Evolutionary conservation across 2,113 vertebrate genomes (phyloP).

Genomic region (Garra rufa): DNA sequence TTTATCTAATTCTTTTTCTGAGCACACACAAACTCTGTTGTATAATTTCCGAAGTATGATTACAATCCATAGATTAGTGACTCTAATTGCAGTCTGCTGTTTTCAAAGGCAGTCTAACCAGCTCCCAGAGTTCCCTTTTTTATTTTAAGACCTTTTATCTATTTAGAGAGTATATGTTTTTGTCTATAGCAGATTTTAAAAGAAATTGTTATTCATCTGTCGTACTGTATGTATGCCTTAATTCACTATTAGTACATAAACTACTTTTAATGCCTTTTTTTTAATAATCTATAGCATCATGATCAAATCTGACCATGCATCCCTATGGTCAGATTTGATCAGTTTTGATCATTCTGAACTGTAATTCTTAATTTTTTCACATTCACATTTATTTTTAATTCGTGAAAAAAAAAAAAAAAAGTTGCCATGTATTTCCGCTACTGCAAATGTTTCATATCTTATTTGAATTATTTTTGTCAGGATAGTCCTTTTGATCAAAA

Average conservation of each 20-base stretch:
- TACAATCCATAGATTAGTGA: not conserved
- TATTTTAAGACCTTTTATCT: not conserved
- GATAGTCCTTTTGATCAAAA: not conserved
- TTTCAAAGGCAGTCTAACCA: conserved; percentile 5
- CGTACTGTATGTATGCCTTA: not conserved
- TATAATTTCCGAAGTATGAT: not conserved
- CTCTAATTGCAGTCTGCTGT: not conserved
- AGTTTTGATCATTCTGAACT: not conserved
- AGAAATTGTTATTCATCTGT: not conserved
- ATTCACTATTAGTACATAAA: not conserved
- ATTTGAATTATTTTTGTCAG: not conserved
- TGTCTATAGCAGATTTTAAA: not conserved
- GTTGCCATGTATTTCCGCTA: not conserved
- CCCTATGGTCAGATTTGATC: not conserved
- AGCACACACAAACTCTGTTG: not conserved
- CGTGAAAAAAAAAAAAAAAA: not conserved
- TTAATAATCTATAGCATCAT: too few species aligned
- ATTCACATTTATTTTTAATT: not conserved
- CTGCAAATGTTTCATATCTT: not conserved
- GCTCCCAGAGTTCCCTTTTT: not conserved
- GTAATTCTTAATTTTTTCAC: not conserved
- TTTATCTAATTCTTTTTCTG: not conserved
- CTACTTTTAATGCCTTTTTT: not conserved
- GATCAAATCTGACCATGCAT: too few species aligned
- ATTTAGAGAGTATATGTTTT: not conserved